Conservation (phyloP, 37 sponge, comb jelly and placozoan genomes). For the Halichondria panicea region DNA sequence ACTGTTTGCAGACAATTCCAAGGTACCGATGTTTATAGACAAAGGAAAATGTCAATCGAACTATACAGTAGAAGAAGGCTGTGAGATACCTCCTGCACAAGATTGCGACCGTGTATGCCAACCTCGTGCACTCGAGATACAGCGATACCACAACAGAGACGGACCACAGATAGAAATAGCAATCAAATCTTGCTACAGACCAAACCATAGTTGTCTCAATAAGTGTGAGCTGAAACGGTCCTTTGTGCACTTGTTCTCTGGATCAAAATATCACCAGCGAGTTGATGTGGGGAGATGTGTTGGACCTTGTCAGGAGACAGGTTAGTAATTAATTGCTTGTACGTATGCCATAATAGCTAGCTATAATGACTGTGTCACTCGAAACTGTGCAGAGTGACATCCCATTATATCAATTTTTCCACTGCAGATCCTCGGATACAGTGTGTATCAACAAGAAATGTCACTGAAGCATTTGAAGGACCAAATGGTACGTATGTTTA, state of each 20-base stretch:
- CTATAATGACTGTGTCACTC: too few species aligned
- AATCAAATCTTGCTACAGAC: slow-evolving; percentile 29
- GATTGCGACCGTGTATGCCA: slow-evolving; percentile 18
- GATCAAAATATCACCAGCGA: slow-evolving; percentile 18
- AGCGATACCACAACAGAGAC: slow-evolving; percentile 4
- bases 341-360: too few species aligned
- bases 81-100: too few species aligned
- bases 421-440: neutral
- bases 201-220: slow-evolving; percentile 13
- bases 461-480: slow-evolving; percentile 19
- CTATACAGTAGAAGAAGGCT: too few species aligned
- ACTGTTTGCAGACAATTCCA: too few species aligned
- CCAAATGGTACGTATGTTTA: slow-evolving; percentile 61
- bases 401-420: too few species aligned
- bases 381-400: too few species aligned
- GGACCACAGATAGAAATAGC: slow-evolving; percentile 8
- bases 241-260: slow-evolving; percentile 31
- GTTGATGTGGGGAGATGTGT: slow-evolving; percentile 53
- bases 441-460: slow-evolving; percentile 23
- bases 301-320: slow-evolving; percentile 20
- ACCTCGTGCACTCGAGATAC: neutral
- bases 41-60: too few species aligned
- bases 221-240: neutral
- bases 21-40: too few species aligned
- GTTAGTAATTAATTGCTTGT: too few species aligned